Conservation (phyloP, 2,888 invertebrate genomes). For the Apocheima hispidaria region DNA sequence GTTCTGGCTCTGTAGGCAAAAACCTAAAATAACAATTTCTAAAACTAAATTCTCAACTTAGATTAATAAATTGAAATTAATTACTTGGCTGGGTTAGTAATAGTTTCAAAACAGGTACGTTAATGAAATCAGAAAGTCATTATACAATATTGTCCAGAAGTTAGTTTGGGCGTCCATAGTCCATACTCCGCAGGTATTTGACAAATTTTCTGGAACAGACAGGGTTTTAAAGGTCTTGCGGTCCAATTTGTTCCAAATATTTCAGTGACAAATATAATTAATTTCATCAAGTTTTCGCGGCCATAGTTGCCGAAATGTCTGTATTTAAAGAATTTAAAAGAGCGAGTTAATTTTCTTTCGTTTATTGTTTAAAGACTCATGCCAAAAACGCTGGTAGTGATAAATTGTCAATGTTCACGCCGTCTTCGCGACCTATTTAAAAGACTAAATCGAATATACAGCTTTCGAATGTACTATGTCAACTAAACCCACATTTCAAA, state of each 20-base stretch:
- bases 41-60: not conserved
- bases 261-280: slow-evolving; percentile 9
- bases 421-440: no score
- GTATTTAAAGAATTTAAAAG: no score
- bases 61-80: not conserved
- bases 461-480: no score
- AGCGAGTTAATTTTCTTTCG: no score
- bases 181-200: slow-evolving; percentile 8
- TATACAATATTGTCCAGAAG: slow-evolving; percentile 14
- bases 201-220: slow-evolving; percentile 16
- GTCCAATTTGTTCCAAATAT: slow-evolving; percentile 4
- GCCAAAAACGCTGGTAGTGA: no score
- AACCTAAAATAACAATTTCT: no score
- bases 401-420: no score
- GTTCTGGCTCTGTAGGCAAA: no score
- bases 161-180: slow-evolving; percentile 7
- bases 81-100: not conserved
- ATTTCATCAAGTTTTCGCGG: not conserved
- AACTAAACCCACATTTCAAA: no score
- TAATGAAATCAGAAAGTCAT: slow-evolving; percentile 19
- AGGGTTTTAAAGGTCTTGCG: slow-evolving; percentile 4
- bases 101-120: slow-evolving; percentile 5
- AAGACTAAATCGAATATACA: no score
- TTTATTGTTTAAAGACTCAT: no score
- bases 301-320: not conserved